Percentiles rank a stretch among this genome's conserved stretches.
These are phyloP conservation scores for Trichopoda pennipes DNA, from an alignment of 2,888 invertebrate species.

Conservation along the genomic window DNA sequence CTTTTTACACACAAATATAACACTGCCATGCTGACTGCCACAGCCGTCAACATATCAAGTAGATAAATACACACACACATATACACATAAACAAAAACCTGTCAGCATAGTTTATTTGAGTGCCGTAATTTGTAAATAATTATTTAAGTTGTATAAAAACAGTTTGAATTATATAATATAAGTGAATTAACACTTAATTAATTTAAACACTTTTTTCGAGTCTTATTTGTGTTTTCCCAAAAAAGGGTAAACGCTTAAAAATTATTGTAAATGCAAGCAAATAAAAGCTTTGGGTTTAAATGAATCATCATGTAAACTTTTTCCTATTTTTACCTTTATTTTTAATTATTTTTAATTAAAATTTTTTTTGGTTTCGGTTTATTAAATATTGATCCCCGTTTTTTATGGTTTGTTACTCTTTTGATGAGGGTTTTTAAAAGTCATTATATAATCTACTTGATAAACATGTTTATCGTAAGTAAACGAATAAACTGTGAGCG, in stretches of 20 bases:
- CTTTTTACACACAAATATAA: not conserved
- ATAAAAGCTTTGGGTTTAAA: constrained; percentile 38
- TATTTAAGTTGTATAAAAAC: constrained; percentile 36
- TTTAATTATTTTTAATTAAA: constrained; percentile 4
- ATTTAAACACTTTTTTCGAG: constrained; percentile 45
- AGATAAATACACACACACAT: not conserved
- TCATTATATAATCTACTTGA: not conserved
- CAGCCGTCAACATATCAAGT: not conserved
- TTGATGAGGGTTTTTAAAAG: constrained; percentile 28
- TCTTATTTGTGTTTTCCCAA: not conserved
- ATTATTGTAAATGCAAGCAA: constrained; percentile 10
- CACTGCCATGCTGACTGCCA: constrained; percentile 16
- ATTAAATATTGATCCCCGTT: constrained; percentile 30
- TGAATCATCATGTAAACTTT: constrained; percentile 15
- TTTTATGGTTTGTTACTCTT: constrained; percentile 45
- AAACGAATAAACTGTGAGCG: no score
- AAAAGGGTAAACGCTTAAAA: not conserved
- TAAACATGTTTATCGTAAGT: not conserved
- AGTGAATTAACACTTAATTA: constrained; percentile 56
- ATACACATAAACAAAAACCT: not conserved
- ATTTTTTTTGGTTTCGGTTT: not conserved
- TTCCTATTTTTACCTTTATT: no score
- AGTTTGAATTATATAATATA: constrained; percentile 15
- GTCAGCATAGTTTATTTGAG: constrained; percentile 28
- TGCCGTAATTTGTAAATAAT: constrained; percentile 31